Evolutionary conservation across 35 echinoderm and acorn worm species (phyloP).

Genomic region (Acanthaster planci): DNA sequence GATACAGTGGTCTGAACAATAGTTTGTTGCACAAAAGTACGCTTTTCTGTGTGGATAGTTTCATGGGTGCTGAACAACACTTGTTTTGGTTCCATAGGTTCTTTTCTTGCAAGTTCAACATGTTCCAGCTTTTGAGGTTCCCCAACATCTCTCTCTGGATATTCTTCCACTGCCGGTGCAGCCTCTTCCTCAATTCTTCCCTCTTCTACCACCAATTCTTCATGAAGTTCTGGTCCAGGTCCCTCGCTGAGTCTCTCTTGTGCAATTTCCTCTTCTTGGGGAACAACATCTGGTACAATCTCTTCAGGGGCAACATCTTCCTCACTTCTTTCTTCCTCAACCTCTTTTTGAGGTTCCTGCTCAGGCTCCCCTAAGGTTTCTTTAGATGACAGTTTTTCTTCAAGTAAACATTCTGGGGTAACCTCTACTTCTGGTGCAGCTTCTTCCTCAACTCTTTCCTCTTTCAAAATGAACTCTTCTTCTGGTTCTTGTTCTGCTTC

Average conservation of each 20-base stretch:
- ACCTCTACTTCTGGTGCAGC: slow-evolving; percentile 22
- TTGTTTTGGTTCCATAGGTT: neutral
- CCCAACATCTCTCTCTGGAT: no score
- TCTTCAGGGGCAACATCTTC: slow-evolving; percentile 20
- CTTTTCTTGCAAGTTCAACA: no score
- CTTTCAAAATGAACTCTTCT: neutral
- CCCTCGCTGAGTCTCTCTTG: neutral
- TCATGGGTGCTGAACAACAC: neutral
- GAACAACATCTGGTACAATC: slow-evolving; percentile 18
- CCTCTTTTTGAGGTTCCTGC: slow-evolving; percentile 16
- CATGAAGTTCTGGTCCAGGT: slow-evolving; percentile 6
- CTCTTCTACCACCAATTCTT: slow-evolving; percentile 1
- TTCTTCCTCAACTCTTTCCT: neutral
- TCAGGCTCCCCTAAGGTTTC: neutral
- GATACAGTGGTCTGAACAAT: slow-evolving; percentile 5
- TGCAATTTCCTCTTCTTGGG: slow-evolving; percentile 24
- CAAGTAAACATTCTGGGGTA: neutral
- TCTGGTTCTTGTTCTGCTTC: slow-evolving; percentile 40
- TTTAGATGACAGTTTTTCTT: neutral
- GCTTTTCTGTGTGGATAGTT: neutral
- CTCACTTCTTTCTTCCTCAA: neutral
- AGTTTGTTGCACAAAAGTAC: neutral
- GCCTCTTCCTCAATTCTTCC: slow-evolving; percentile 27
- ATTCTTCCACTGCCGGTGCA: neutral
- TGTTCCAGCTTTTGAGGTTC: no score